phyloP scores from a whole-genome alignment of 2,113 vertebrate species.

The Salvelinus alpinus region DNA sequence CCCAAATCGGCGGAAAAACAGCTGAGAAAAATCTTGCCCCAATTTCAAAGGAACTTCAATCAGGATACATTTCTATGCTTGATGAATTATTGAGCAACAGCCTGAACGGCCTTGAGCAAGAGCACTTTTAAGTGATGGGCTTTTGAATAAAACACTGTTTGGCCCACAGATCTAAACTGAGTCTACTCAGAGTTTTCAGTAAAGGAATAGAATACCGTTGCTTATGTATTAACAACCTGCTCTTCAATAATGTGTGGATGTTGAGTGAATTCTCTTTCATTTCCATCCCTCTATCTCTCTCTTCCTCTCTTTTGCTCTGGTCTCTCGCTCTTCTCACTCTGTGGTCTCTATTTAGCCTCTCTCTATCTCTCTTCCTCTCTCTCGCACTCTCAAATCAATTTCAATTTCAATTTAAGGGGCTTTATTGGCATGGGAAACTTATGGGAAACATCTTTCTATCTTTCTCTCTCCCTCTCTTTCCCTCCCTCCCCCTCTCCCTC shows the following conservation, averaged over 20 bases:
- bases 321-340: not conserved
- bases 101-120: conserved; percentile 72
- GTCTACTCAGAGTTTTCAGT: conserved; percentile 33
- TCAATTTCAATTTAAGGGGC: no score
- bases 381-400: no score
- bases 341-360: not conserved
- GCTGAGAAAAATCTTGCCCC: conserved; percentile 73
- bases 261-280: conserved; percentile 10
- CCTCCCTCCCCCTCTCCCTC: conserved; percentile 5
- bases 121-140: conserved; percentile 59
- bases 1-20: conserved; percentile 35
- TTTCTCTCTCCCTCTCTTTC: not conserved
- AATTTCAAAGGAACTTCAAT: conserved; percentile 81
- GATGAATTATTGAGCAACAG: conserved; percentile 80
- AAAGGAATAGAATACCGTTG: conserved; percentile 20
- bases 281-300: conserved; percentile 28
- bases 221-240: conserved; percentile 43
- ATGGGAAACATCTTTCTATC: no score
- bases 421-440: no score
- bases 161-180: conserved; percentile 46
- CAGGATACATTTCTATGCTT: conserved; percentile 76
- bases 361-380: not conserved
- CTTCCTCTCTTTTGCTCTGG: conserved; percentile 31
- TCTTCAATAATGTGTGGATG: conserved; percentile 4
- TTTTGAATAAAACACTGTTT: conserved; percentile 74